Evolutionary conservation across 92 coral and sea anemone genomes (phyloP).

Genomic region (Anthopleura xanthogrammica): DNA sequence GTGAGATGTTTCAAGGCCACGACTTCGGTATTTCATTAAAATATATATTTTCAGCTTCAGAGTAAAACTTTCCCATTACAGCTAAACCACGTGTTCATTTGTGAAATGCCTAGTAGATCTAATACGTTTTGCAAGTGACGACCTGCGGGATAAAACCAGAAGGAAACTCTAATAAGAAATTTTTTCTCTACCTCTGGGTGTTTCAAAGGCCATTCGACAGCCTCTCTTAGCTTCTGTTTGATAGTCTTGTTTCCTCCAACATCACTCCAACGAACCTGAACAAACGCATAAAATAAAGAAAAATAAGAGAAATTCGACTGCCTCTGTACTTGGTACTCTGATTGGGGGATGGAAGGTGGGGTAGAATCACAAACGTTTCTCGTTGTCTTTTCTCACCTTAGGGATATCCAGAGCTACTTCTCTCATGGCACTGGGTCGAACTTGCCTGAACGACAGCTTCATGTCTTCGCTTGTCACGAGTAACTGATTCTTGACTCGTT

Average conservation of each 20-base stretch:
- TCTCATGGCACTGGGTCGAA: slow-evolving; percentile 97
- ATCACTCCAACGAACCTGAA: slow-evolving; percentile 90
- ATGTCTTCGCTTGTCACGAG: slow-evolving; percentile 71
- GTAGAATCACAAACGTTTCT: no score
- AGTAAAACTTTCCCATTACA: no score
- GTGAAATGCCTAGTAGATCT: no score
- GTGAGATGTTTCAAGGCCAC: no score
- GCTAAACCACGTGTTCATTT: no score
- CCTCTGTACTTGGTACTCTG: no score
- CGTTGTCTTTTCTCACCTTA: slow-evolving; percentile 52
- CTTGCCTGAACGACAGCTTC: slow-evolving; percentile 81
- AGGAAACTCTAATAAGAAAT: no score
- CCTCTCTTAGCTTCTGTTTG: slow-evolving; percentile 90
- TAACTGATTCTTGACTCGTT: slow-evolving; percentile 41
- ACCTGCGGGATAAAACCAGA: no score
- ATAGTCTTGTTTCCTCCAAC: slow-evolving; percentile 91
- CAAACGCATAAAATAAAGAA: neutral
- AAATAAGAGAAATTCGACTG: neutral
- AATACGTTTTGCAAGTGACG: no score
- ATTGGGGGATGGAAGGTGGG: no score
- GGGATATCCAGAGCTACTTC: slow-evolving; percentile 96
- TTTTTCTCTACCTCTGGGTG: slow-evolving; percentile 81
- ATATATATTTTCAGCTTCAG: no score
- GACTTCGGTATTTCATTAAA: no score
- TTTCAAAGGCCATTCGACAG: slow-evolving; percentile 98